These are phyloP conservation scores for Thereva nobilitata DNA, from an alignment of 2,888 invertebrate species.

Conservation along the genomic window DNA sequence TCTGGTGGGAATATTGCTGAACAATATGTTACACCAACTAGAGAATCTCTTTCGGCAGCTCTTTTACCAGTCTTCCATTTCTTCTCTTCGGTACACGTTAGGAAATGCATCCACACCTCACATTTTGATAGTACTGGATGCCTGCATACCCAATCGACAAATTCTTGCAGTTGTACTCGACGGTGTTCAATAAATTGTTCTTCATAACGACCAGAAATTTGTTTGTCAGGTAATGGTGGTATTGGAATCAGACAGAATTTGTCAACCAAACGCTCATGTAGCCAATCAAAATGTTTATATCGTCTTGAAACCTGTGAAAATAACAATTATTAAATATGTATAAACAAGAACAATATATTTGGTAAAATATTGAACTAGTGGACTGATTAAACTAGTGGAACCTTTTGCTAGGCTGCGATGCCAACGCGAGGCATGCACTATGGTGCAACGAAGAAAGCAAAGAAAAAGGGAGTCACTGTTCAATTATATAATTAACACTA, in stretches of 20 bases:
- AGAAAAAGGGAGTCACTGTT: too few relatives aligned
- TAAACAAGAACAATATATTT: not conserved
- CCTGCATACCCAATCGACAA: constrained; percentile 94
- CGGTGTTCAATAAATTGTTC: constrained; percentile 96
- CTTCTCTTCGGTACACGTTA: constrained; percentile 96
- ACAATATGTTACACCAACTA: constrained; percentile 89
- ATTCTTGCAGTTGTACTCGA: constrained; percentile 90
- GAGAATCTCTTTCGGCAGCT: constrained; percentile 91
- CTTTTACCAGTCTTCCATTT: constrained; percentile 97
- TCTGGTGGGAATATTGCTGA: constrained; percentile 85
- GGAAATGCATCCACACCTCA: constrained; percentile 95
- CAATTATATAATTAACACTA: too few relatives aligned
- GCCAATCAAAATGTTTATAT: constrained; percentile 99
- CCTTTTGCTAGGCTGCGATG: too few relatives aligned
- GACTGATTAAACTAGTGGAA: too few relatives aligned
- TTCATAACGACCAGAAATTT: constrained; percentile 95
- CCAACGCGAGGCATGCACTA: too few relatives aligned
- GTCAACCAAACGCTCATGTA: constrained; percentile 89
- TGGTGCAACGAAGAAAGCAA: too few relatives aligned
- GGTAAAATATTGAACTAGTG: too few relatives aligned
- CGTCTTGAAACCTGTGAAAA: constrained; percentile 68
- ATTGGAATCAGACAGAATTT: constrained; percentile 95
- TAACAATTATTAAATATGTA: not conserved
- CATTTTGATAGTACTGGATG: constrained; percentile 92
- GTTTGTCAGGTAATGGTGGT: constrained; percentile 97